Evolutionary conservation across 2,797 vertebrate genomes (phyloP), one percentile per base, ranked within the genome.

Genomic region (Acridotheres tristis): DNA sequence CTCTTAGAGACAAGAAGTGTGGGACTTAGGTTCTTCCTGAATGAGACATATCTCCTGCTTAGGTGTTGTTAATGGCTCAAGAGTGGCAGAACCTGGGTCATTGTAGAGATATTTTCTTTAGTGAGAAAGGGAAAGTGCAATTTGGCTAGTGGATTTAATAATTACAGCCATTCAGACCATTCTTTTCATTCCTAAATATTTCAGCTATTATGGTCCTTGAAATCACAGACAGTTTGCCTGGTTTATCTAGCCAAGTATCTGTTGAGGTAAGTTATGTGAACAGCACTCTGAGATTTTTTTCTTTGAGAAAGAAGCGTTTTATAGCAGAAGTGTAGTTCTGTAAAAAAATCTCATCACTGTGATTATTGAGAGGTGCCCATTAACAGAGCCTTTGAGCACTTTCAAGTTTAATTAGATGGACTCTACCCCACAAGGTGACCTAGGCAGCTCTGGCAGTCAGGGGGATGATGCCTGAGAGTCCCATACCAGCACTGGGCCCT

Each of bases 101-200:
- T 6, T n/a, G 43, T 25, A 71, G 57, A 73, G 62, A 29, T 6
- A 42, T 62, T 73, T 87, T 83, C 30, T 57, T 88, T 75, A 18
- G 16, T 0, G 0, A 85, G 73, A 34, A 88, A 88, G 9, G 7
- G 32, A 88, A 88, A 73, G 66, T 91, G 38, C 48, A 59, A 69
- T 75, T 63, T 82, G 74, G 34, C 45, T 73, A 47, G 53, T 53
- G 48, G 42, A 83, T 90, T 92, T 81, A 55, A 58, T 88, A 92
- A 48, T 59, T 83, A 10, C 22, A 75, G 23, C 26, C 32, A 14
- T 81, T 94, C 55, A 84, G 82, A 61, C 34, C 43, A 54, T 93
- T 93, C 29, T 89, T 92, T 53, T 81, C 7, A 73, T 92, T 92
- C 84, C 77, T 82, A 85, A 78, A 50, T 36, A 10, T 79, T 87